phyloP scores from a whole-genome alignment of 2,888 invertebrate species.

The Galeopsomyia nigrocyanea region DNA sequence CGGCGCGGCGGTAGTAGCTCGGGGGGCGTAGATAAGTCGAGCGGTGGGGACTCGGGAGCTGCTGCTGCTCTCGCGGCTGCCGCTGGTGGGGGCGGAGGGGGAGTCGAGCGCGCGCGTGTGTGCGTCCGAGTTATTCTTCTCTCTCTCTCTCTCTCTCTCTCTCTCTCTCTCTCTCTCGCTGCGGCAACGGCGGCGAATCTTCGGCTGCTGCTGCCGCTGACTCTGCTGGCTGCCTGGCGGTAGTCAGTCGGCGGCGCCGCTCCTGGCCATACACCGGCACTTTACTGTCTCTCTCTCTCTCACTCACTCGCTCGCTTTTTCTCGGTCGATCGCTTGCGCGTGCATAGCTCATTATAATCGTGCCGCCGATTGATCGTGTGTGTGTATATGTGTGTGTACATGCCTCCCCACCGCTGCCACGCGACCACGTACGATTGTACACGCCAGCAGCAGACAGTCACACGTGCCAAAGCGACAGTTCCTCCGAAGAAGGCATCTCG shows the following conservation, averaged over 20 bases:
- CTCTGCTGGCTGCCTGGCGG: constrained; percentile 20
- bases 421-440: constrained; percentile 8
- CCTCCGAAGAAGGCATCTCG: constrained; percentile 36
- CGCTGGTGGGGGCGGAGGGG: constrained; percentile 31
- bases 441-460: neutral
- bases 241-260: constrained; percentile 39
- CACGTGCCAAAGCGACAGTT: constrained; percentile 9
- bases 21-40: constrained; percentile 33
- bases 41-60: constrained; percentile 30
- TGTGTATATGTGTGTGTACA: constrained; percentile 53
- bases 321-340: constrained; percentile 60
- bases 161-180: constrained; percentile 17
- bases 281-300: too few relatives aligned
- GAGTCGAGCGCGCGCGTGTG: constrained; percentile 11
- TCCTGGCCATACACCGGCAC: constrained; percentile 43
- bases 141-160: constrained; percentile 8
- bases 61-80: constrained; percentile 42
- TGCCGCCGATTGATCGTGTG: constrained; percentile 66
- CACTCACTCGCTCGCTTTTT: constrained; percentile 45
- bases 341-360: constrained; percentile 58
- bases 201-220: constrained; percentile 18
- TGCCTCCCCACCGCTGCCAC: constrained; percentile 44
- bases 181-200: constrained; percentile 24
- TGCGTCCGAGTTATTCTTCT: neutral
- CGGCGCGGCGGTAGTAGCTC: constrained; percentile 20